Percentiles rank a stretch among this genome's conserved stretches.
Evolutionary conservation across 2,113 vertebrate species (phyloP).

Genomic region (Aix galericulata): DNA sequence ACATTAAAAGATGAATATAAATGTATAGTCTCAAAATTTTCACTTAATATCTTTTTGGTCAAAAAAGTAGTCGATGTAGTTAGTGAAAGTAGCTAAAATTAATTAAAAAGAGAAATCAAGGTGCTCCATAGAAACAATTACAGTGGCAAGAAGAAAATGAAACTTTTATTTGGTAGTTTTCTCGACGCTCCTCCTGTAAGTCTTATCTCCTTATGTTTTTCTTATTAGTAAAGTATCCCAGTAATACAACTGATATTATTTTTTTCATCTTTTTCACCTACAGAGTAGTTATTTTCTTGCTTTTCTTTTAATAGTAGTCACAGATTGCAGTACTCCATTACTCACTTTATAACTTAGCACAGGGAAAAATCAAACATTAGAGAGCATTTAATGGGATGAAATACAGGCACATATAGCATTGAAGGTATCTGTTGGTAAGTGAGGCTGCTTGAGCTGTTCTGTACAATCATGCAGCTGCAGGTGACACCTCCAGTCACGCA

Average conservation of each 20-base stretch:
- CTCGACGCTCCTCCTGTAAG: not conserved
- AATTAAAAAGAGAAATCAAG: not conserved
- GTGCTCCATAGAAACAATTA: not conserved
- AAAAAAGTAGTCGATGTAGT: not conserved
- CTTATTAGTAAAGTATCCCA: not conserved
- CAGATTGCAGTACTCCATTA: not conserved
- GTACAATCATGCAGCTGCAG: not conserved
- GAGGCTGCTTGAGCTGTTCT: not conserved
- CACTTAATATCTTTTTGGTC: not conserved
- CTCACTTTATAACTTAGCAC: not conserved
- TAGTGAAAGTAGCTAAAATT: not conserved
- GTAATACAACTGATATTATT: not conserved
- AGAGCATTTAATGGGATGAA: not conserved
- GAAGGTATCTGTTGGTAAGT: not conserved
- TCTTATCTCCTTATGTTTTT: not conserved
- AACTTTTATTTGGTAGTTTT: not conserved
- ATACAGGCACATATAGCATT: not conserved
- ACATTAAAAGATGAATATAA: not conserved
- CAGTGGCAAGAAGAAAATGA: not conserved
- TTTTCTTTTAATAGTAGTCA: not conserved
- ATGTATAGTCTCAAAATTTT: not conserved
- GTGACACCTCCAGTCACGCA: not conserved
- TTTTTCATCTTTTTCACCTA: not conserved
- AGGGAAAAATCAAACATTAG: not conserved
- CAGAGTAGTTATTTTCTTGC: not conserved